Evolutionary conservation across 2,888 invertebrate species (phyloP).

Genomic region (Serripes groenlandicus): DNA sequence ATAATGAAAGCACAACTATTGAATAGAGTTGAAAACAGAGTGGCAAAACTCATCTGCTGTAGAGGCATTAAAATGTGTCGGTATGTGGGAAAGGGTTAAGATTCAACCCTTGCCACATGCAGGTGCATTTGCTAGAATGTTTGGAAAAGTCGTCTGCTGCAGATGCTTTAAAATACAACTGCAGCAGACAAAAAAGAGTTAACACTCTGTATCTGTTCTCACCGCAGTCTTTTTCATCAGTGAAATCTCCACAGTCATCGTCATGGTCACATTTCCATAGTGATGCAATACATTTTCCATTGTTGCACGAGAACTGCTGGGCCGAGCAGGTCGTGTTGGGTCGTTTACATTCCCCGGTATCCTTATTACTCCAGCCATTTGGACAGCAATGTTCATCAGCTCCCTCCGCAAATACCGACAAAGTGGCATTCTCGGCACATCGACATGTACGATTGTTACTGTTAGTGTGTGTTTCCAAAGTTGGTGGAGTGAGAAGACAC

Average conservation of each 20-base stretch:
- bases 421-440: constrained; percentile 91
- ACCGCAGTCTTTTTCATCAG: constrained; percentile 87
- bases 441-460: constrained; percentile 90
- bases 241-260: constrained; percentile 88
- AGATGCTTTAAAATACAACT: not conserved
- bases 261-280: constrained; percentile 74
- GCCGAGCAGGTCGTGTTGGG: constrained; percentile 18
- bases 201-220: constrained; percentile 9
- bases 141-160: not conserved
- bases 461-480: constrained; percentile 13
- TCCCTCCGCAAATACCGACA: constrained; percentile 46
- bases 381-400: constrained; percentile 73
- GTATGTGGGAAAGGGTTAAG: not conserved
- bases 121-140: not conserved
- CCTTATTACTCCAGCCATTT: constrained; percentile 65
- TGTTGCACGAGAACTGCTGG: constrained; percentile 72
- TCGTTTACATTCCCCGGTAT: constrained; percentile 28
- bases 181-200: no score
- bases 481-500: constrained; percentile 91
- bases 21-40: no score
- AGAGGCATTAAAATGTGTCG: not conserved
- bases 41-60: no score
- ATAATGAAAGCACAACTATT: no score
- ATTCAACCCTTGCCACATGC: no score
- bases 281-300: constrained; percentile 72